These are phyloP conservation scores for Metaphire vulgaris DNA, from an alignment of 1,140 invertebrate species.

Conservation along the genomic window DNA sequence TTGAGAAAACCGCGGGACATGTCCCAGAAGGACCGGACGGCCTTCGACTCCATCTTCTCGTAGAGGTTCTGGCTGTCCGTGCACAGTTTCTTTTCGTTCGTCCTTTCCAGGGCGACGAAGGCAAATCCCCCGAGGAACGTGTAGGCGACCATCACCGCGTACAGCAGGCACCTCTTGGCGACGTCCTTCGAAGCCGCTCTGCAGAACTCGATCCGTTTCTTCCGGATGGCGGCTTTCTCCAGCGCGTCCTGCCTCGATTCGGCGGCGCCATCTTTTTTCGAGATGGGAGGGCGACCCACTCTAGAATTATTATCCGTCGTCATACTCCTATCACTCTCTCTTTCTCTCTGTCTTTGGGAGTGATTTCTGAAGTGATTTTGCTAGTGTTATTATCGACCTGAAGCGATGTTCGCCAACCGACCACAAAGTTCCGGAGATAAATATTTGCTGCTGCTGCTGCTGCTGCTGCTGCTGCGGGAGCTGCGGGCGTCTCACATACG, in stretches of 20 bases:
- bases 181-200: conserved; percentile 63
- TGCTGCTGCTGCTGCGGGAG: too few relatives aligned
- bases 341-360: too few relatives aligned
- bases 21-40: conserved; percentile 75
- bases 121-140: conserved; percentile 84
- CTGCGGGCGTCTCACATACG: too few relatives aligned
- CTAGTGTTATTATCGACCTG: too few relatives aligned
- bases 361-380: too few relatives aligned
- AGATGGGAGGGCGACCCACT: too few relatives aligned
- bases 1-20: conserved; percentile 92
- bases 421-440: too few relatives aligned
- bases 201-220: conserved; percentile 2
- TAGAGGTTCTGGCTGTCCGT: conserved; percentile 42
- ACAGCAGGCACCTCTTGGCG: conserved; percentile 89
- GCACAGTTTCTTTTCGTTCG: conserved; percentile 68
- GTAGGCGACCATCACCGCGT: conserved; percentile 82
- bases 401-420: too few relatives aligned
- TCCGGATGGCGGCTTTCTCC: background rate
- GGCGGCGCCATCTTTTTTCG: too few relatives aligned
- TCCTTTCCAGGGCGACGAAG: conserved; percentile 79
- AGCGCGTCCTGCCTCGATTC: background rate
- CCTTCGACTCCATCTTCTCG: conserved; percentile 53
- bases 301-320: too few relatives aligned
- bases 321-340: too few relatives aligned
- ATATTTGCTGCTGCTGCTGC: too few relatives aligned